A percentile compares a stretch with the other conserved stretches of the same genome.
phyloP scores from a whole-genome alignment of 1,140 invertebrate genomes.

The Chrysoperla carnea region DNA sequence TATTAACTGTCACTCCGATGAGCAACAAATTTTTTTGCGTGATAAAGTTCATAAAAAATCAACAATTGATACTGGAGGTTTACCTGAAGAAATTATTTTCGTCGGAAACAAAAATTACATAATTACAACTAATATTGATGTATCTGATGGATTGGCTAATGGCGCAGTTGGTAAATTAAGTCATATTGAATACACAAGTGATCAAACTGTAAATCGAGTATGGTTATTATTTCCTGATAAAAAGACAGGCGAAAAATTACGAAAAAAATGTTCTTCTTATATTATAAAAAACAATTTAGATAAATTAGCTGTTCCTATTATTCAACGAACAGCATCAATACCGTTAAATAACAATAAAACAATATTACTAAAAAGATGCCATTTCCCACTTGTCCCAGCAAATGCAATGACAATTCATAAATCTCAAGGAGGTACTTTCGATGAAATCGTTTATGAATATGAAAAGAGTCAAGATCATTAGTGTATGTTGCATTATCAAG shows the following conservation, averaged over 20 bases:
- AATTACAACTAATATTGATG: slow-evolving; percentile 19
- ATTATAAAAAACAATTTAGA: no score
- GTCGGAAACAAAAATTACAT: slow-evolving; percentile 15
- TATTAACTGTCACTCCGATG: background rate
- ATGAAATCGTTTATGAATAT: slow-evolving; percentile 12
- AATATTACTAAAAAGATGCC: no score
- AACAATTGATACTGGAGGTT: slow-evolving; percentile 17
- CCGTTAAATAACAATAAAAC: no score
- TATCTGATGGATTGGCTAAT: slow-evolving; percentile 18
- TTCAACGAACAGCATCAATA: no score
- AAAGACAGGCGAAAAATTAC: no score
- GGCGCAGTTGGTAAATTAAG: slow-evolving; percentile 17
- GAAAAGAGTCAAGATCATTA: background rate
- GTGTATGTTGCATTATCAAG: no score
- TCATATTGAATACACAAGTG: slow-evolving; percentile 12
- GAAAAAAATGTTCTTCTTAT: no score
- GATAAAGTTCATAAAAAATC: slow-evolving; percentile 18
- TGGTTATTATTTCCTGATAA: background rate
- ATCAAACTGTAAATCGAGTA: slow-evolving; percentile 1
- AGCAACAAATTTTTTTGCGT: slow-evolving; percentile 4
- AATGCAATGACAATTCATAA: no score
- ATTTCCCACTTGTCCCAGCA: no score
- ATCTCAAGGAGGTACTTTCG: slow-evolving; percentile 7
- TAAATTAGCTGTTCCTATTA: no score
- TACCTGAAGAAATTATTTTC: slow-evolving; percentile 17